Base-by-base conservation (phyloP, 2,113 vertebrate species). In the Asarcornis scutulata region DNA sequence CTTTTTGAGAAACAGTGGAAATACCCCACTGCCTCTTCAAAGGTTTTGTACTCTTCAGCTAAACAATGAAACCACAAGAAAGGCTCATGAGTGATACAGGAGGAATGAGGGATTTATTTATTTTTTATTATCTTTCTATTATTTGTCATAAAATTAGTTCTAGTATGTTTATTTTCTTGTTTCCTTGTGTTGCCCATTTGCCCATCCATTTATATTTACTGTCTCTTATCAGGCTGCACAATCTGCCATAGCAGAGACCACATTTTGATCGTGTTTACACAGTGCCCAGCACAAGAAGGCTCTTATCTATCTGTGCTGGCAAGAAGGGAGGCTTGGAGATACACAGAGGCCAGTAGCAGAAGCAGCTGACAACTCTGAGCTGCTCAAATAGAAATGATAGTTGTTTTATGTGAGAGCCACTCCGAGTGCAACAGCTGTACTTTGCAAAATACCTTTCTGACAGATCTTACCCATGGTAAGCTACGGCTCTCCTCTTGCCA, bases 21-120 rank as follows among this genome's bases (percentile, higher is more conserved):
- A 90, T 85, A 89, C 44, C 71, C 62, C n/a, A 29, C 44, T 76
- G 46, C 42, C 87, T 40, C 42, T 91, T 89, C 82, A 79, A 85
- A 72, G 44, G 42, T 67, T 91, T 87, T 93, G 8, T 22, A 88
- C 66, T 79, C 59, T 91, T 64, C 48, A 84, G 4, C 29, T 44
- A 38, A 91, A 64, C 50, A 79, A 48, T n/a, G 29, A 91, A 93
- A 82, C 38, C 71, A 52, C 72, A 79, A 86, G 44, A 78, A 74
- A 82, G n/a, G 67, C 42, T 91, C 15, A 4, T 20, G 42, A 89
- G 20, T 75, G 58, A 82, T 38, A 72, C 42, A 84, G 60, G 16
- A 93, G 18, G 27, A 91, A 95, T 60, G 56, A 84, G 4, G 26
- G 46, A 59, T 58, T 2, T 23, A 3, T 58, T 58, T 56, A n/a